Conservation (phyloP, 2,888 invertebrate genomes). For the Spilarctia lutea region DNA sequence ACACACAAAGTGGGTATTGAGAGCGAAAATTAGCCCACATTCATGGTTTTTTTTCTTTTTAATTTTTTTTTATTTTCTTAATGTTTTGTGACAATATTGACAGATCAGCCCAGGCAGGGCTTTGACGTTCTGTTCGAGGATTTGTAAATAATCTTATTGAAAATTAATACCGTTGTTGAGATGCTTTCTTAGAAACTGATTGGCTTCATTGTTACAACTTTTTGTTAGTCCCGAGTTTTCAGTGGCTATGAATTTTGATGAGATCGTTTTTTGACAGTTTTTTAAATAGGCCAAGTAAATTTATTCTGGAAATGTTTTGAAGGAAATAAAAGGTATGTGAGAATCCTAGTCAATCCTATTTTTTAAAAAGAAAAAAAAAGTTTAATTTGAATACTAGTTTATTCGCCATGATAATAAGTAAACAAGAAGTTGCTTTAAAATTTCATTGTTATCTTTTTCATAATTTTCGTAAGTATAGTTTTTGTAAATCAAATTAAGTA, state of each 20-base stretch:
- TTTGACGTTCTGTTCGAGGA: conserved; percentile 70
- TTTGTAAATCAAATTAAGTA: too few relatives aligned
- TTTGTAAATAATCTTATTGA: conserved; percentile 85
- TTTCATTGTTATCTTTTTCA: too few relatives aligned
- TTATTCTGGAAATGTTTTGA: conserved; percentile 4
- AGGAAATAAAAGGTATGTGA: neutral
- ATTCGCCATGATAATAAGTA: neutral
- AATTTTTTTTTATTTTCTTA: conserved; percentile 52
- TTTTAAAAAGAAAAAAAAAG: neutral
- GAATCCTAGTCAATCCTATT: neutral
- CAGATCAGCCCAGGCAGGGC: conserved; percentile 72
- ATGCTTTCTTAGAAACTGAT: conserved; percentile 72
- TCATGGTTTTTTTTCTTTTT: conserved; percentile 65
- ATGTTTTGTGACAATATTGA: conserved; percentile 86
- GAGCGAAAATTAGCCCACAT: conserved; percentile 85
- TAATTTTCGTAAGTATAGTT: too few relatives aligned
- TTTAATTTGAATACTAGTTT: neutral
- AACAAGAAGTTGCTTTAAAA: too few relatives aligned
- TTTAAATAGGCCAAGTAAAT: conserved; percentile 16
- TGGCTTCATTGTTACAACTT: conserved; percentile 79
- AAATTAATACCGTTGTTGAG: conserved; percentile 79
- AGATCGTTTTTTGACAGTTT: conserved; percentile 35
- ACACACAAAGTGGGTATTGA: conserved; percentile 81
- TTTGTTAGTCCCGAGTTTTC: conserved; percentile 69
- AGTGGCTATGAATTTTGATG: conserved; percentile 64